Conservation (phyloP, 2,113 vertebrate species). For the Charadrius vociferus region DNA sequence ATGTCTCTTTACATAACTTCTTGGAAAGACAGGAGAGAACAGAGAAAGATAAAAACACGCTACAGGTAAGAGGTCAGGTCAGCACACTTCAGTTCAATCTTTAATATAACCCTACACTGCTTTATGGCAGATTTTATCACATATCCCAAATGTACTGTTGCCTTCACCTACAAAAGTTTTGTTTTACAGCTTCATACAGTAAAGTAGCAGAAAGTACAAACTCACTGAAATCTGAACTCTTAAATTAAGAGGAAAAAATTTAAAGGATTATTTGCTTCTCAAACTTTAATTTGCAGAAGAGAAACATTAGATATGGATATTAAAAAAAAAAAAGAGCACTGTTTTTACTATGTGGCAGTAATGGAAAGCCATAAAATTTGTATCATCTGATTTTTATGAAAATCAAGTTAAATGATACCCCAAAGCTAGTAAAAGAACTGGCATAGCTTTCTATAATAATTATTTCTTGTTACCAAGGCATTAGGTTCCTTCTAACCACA, state of each 20-base stretch:
- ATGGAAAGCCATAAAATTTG: slow-evolving; percentile 35
- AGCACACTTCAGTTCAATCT: not conserved
- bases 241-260: not conserved
- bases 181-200: not conserved
- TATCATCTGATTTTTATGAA: slow-evolving; percentile 52
- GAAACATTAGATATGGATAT: slow-evolving; percentile 26
- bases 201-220: slow-evolving; percentile 31
- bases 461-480: not conserved
- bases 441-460: not conserved
- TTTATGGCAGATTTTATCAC: slow-evolving; percentile 10
- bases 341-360: slow-evolving; percentile 13
- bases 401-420: slow-evolving; percentile 31
- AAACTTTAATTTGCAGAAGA: slow-evolving; percentile 23
- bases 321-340: not conserved
- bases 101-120: not conserved
- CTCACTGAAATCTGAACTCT: slow-evolving; percentile 22
- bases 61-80: not conserved
- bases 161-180: not conserved
- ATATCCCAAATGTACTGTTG: not conserved
- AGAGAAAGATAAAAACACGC: not conserved
- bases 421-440: slow-evolving; percentile 38
- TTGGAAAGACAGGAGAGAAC: not conserved
- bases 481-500: slow-evolving; percentile 3
- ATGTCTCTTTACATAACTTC: not conserved
- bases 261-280: slow-evolving; percentile 9